Conservation (phyloP, 2,113 vertebrate genomes). For the Ictalurus furcatus region DNA sequence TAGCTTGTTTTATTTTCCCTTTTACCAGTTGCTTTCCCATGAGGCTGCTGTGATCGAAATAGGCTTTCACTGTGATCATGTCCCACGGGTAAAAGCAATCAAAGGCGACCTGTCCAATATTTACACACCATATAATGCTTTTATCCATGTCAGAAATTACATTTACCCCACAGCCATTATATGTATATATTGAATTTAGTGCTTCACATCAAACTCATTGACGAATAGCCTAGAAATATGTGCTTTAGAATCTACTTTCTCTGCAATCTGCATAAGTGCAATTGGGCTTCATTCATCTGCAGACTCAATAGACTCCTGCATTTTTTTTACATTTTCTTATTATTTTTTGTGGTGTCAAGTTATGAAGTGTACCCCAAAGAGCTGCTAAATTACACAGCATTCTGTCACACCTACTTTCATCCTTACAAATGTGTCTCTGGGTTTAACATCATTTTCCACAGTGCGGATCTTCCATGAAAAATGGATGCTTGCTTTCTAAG, state of each 20-base stretch:
- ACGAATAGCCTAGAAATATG: not conserved
- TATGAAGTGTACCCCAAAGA: slow-evolving; percentile 46
- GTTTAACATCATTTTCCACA: slow-evolving; percentile 29
- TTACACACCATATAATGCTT: slow-evolving; percentile 21
- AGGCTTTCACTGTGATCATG: slow-evolving; percentile 20
- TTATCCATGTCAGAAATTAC: slow-evolving; percentile 32
- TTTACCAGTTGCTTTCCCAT: not conserved
- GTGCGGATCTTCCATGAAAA: slow-evolving; percentile 43
- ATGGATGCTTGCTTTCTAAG: slow-evolving; percentile 44
- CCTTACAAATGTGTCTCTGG: slow-evolving; percentile 37
- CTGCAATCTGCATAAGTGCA: slow-evolving; percentile 46
- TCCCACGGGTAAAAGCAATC: slow-evolving; percentile 3
- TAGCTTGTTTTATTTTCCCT: not conserved
- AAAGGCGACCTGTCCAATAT: slow-evolving; percentile 20
- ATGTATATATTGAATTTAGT: slow-evolving; percentile 7
- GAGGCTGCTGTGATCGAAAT: slow-evolving; percentile 26
- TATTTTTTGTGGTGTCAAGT: slow-evolving; percentile 40
- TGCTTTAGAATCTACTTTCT: slow-evolving; percentile 18
- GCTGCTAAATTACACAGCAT: slow-evolving; percentile 54
- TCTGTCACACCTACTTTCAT: slow-evolving; percentile 48
- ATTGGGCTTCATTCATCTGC: slow-evolving; percentile 44
- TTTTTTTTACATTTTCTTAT: not conserved
- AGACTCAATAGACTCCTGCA: slow-evolving; percentile 37
- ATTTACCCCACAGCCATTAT: not conserved
- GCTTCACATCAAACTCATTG: slow-evolving; percentile 21